Evolutionary conservation across 2,113 vertebrate genomes (phyloP).

Genomic region (Cyprinodon brontotheroides): DNA sequence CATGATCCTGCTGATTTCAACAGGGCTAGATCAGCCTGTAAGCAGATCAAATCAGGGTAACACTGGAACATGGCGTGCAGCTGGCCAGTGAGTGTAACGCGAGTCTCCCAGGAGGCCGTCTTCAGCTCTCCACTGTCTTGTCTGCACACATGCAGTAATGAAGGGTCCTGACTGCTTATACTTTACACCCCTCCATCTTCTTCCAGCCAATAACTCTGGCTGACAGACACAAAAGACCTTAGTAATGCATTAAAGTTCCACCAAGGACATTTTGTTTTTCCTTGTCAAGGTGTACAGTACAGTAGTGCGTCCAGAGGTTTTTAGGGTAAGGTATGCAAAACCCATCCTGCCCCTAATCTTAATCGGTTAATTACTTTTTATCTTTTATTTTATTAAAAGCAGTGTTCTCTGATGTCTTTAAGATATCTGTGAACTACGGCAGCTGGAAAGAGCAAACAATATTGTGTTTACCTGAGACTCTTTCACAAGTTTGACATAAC

Average conservation of each 20-base stretch:
- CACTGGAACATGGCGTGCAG: slow-evolving; percentile 11
- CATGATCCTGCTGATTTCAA: slow-evolving; percentile 27
- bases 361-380: background rate
- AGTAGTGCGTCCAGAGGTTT: too few species aligned
- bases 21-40: slow-evolving; percentile 17
- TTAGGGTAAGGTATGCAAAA: background rate
- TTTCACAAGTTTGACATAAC: too few species aligned
- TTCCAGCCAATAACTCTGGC: slow-evolving; percentile 19
- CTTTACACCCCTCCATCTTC: slow-evolving; percentile 37
- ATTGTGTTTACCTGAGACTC: too few species aligned
- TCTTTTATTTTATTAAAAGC: slow-evolving; percentile 7
- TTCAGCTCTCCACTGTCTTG: slow-evolving; percentile 48
- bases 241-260: slow-evolving; percentile 21
- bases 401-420: slow-evolving; percentile 39
- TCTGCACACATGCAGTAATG: slow-evolving; percentile 7
- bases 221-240: slow-evolving; percentile 37
- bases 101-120: slow-evolving; percentile 53
- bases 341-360: background rate
- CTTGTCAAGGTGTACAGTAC: background rate
- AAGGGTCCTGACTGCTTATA: slow-evolving; percentile 26
- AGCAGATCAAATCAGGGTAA: slow-evolving; percentile 26
- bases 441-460: too few species aligned
- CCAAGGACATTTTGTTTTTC: slow-evolving; percentile 8
- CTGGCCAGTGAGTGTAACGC: slow-evolving; percentile 35
- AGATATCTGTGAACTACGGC: background rate